These are phyloP conservation scores for Punctoribates punctum DNA, from an alignment of 2,888 invertebrate genomes.

Conservation along the genomic window DNA sequence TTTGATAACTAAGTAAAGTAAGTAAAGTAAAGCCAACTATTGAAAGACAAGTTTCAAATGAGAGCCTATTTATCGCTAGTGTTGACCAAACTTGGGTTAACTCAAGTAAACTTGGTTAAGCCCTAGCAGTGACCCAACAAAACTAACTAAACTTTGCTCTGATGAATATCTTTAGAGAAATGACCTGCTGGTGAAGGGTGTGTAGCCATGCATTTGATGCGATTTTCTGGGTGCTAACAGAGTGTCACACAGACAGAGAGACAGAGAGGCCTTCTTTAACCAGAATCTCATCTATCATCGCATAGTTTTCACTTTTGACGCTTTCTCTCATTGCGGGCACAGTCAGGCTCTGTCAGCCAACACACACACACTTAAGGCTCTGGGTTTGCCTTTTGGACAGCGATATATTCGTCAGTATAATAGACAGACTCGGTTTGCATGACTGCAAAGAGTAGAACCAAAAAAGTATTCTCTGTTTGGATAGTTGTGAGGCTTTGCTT, in stretches of 20 bases:
- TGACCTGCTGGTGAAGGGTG: conserved; percentile 37
- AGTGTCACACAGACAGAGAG: too few relatives aligned
- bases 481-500: conserved; percentile 12
- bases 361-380: conserved; percentile 3
- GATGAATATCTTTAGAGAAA: conserved; percentile 27
- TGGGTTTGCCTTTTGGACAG: not conserved
- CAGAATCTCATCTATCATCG: conserved; percentile 19
- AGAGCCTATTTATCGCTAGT: not conserved
- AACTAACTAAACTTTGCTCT: conserved; percentile 3
- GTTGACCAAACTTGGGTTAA: conserved; percentile 7
- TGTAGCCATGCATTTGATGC: conserved; percentile 42
- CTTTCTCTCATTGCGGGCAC: conserved; percentile 4
- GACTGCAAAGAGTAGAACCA: conserved; percentile 27
- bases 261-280: conserved; percentile 9
- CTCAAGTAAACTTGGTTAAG: not conserved
- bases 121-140: conserved; percentile 20
- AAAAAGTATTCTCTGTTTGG: conserved; percentile 24
- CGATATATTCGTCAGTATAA: not conserved
- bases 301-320: conserved; percentile 32
- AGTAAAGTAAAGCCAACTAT: not conserved
- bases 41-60: not conserved
- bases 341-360: not conserved
- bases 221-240: conserved; percentile 39
- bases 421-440: not conserved
- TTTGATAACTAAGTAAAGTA: not conserved